These are phyloP conservation scores for Celastrina argiolus DNA, from an alignment of 2,888 invertebrate species.

Conservation along the genomic window DNA sequence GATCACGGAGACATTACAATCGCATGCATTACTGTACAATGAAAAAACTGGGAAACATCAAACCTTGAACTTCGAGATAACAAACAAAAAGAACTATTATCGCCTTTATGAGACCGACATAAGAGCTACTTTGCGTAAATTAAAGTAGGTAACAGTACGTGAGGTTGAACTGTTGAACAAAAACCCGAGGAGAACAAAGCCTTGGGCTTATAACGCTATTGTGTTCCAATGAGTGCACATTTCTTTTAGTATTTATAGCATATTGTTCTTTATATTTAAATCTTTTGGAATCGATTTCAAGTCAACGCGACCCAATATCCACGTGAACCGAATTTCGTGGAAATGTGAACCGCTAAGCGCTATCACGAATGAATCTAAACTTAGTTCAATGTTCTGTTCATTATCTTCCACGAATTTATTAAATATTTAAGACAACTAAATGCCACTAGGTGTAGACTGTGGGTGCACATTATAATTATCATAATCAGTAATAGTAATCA, in stretches of 20 bases:
- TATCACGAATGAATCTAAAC: background rate
- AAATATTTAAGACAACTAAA: background rate
- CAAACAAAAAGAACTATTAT: conserved; percentile 23
- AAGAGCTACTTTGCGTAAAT: conserved; percentile 10
- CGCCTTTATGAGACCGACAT: conserved; percentile 24
- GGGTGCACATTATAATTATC: too few species aligned
- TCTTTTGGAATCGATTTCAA: conserved; percentile 6
- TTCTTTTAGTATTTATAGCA: conserved; percentile 24
- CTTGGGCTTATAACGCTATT: conserved; percentile 31
- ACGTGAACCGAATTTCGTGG: background rate
- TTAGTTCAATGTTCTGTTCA: background rate
- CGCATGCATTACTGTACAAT: background rate
- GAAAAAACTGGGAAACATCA: conserved; percentile 28
- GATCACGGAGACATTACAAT: conserved; percentile 8
- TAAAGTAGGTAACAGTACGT: conserved; percentile 21
- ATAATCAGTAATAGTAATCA: too few species aligned
- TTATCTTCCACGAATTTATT: background rate
- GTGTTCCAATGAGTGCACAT: conserved; percentile 30
- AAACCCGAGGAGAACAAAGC: conserved; percentile 29
- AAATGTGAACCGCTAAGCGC: background rate
- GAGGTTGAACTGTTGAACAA: conserved; percentile 35
- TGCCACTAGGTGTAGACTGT: too few species aligned
- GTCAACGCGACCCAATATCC: background rate
- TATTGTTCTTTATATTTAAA: conserved; percentile 17
- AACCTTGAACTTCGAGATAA: conserved; percentile 34